Evolutionary conservation across 2,797 vertebrate species (phyloP), one percentile per base, ranked within the genome.

Genomic region (Coreius guichenoti): DNA sequence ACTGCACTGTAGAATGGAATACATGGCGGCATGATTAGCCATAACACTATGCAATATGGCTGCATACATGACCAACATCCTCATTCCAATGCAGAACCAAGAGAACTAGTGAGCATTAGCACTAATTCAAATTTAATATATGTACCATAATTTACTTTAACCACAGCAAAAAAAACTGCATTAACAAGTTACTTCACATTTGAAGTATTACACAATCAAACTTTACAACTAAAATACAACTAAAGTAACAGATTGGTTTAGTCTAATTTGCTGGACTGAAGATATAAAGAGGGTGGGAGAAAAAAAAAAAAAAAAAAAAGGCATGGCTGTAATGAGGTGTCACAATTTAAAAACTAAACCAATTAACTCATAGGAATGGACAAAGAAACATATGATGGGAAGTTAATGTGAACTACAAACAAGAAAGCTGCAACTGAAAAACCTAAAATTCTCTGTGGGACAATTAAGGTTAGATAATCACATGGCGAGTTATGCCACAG

Each of bases 111-210:
- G 47, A 67, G 14, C 61, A 36, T 75, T 51, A 75, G 56, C 56
- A 65, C 81, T 3, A 36, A 75, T 36, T 65, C 70, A 36, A 26
- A 63, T 43, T 51, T 75, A 31, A 29, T 65, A 16, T 65, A 65
- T 36, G 72, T 49, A 83, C 70, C 72, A 82, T 82, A 82, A 83
- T 65, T 83, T 75, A 83, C 21, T 63, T 68, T 78, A 43, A 84
- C 45, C 47, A 83, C 33, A 68, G 45, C 73, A 68, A 77, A 84
- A 39, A 49, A 61, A 65, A 65, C 74, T 78, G 33, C 33, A 68
- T 77, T 68, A 56, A 72, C 36, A 73, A 65, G 43, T 78, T 84
- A 77, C 82, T 70, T 69, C 82, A 84, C 31, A 84, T 43, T 65
- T 68, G 82, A 84, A 84, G 82, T 68, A 76, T 56, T 84, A 31